Base-by-base conservation (phyloP, 2,113 vertebrate species). In the Sialia sialis region DNA sequence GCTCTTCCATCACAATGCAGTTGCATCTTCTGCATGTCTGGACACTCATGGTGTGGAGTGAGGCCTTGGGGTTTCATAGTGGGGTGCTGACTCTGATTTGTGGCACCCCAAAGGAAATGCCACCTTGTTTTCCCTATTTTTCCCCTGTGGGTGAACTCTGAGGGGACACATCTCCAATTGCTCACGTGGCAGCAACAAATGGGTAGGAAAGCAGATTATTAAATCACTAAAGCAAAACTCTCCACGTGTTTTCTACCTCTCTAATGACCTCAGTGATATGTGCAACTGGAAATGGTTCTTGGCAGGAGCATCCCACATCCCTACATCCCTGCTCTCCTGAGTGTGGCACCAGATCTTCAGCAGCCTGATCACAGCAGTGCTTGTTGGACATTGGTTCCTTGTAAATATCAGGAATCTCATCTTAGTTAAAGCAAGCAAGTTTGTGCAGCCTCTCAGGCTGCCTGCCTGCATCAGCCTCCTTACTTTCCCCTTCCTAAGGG, bases 61-160 rank as follows among this genome's bases (percentile, higher is more conserved):
- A 83, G 7, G 55, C 2, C 1, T 23, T 83, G 72, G 44, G 36
- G 6, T 63, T 90, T 87, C 16, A 0, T 10, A 16, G 6, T 48
- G 20, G 29, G 16, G 1, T 68, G n/a, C 74, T 87, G 41, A 38
- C 8, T 82, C 46, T 7, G 4, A 21, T n/a, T 62, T 16, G 9
- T 5, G 9, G 32, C 48, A 75, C 32, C 26, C 38, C 51, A 22
- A 44, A 41, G 51, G 62, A 91, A 34, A 46, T 12, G 13, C 19
- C 29, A 25, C 81, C 29, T 87, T 0, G 0, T 81, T 81, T 91
- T 39, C 34, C 58, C 27, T 58, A 0, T 51, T 81, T 91, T 49
- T 10, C 10, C 4, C 15, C 6, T 1, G 0, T 25, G 51, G 51
- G n/a, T 68, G 70, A 78, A 6, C 32, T 89, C 66, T 0, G 0